Evolutionary conservation across 1,140 invertebrate genomes (phyloP).

Genomic region (Temnothorax nylanderi): DNA sequence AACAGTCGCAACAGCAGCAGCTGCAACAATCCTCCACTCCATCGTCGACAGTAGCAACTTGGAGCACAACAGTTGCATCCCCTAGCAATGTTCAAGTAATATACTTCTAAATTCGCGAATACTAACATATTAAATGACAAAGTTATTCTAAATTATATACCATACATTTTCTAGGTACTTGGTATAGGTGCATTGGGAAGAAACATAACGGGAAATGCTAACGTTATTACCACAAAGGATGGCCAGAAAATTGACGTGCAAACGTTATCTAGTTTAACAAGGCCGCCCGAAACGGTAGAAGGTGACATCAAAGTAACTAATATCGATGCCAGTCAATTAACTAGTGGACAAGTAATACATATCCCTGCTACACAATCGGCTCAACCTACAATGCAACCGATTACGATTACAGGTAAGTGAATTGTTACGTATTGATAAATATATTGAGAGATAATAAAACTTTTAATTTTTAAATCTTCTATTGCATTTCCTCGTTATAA

Average conservation of each 20-base stretch:
- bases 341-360: constrained; percentile 84
- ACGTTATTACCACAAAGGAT: constrained; percentile 83
- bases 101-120: neutral
- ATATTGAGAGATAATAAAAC: neutral
- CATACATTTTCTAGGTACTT: constrained; percentile 77
- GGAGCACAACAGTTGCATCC: constrained; percentile 80
- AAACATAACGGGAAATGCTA: constrained; percentile 71
- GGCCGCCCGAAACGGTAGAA: constrained; percentile 78
- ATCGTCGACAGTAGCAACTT: constrained; percentile 82
- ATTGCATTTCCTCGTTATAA: neutral
- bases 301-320: constrained; percentile 83
- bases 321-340: constrained; percentile 83
- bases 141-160: constrained; percentile 11
- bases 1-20: constrained; percentile 86
- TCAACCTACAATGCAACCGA: constrained; percentile 85
- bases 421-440: neutral
- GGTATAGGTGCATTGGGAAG: constrained; percentile 81
- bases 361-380: constrained; percentile 82
- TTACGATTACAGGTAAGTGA: constrained; percentile 86
- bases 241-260: constrained; percentile 84
- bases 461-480: neutral
- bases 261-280: constrained; percentile 79
- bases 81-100: constrained; percentile 83
- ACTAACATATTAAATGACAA: neutral
- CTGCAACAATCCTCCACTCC: constrained; percentile 83